Evolutionary conservation across 2,113 vertebrate species (phyloP).

Genomic region (Nerophis ophidion): DNA sequence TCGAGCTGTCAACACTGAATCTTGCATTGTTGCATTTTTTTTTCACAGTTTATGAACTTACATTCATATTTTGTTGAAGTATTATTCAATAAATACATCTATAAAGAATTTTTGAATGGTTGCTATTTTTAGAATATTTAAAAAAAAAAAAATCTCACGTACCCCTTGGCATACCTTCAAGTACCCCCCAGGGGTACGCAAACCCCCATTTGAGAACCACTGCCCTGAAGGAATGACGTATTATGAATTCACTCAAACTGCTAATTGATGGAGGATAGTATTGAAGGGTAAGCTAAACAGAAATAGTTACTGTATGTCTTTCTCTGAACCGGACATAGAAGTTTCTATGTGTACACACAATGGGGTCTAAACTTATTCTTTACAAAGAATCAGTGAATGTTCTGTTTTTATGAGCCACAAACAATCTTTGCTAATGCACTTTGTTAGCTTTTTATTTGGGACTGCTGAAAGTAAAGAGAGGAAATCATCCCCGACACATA

Average conservation of each 20-base stretch:
- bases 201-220: too few species aligned
- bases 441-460: conserved; percentile 35
- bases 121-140: too few species aligned
- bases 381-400: not conserved
- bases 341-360: conserved; percentile 29
- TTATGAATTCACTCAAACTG: conserved; percentile 8
- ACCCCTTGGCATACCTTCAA: too few species aligned
- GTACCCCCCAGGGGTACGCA: too few species aligned
- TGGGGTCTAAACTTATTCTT: conserved; percentile 51
- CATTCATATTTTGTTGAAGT: too few species aligned
- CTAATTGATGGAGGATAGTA: conserved; percentile 15
- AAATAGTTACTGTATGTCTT: conserved; percentile 13
- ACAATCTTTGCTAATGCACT: conserved; percentile 60
- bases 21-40: too few species aligned
- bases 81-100: too few species aligned
- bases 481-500: not conserved
- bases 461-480: conserved; percentile 35
- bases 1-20: too few species aligned
- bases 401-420: conserved; percentile 52
- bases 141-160: too few species aligned
- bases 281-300: not conserved
- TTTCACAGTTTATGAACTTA: too few species aligned
- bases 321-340: conserved; percentile 25
- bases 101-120: too few species aligned
- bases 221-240: not conserved